Conservation (phyloP, 2,113 vertebrate species). For the Psittacula cyanocephala region DNA sequence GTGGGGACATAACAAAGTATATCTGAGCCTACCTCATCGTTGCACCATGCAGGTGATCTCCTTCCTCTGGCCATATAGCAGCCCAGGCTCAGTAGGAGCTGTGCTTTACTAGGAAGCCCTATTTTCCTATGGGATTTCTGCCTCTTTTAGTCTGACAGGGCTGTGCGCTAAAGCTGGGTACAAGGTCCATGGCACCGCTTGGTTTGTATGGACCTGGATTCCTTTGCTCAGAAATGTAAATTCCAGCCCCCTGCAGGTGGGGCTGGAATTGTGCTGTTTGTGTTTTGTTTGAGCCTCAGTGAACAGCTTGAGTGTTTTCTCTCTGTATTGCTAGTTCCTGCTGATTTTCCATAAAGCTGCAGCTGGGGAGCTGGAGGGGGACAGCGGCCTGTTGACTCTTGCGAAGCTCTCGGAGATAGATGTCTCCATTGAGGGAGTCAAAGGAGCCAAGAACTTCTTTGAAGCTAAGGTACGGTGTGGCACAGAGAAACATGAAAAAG, state of each 20-base stretch:
- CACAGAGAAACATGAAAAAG: not conserved
- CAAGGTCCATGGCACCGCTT: not conserved
- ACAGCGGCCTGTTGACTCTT: slow-evolving; percentile 90
- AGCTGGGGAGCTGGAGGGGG: slow-evolving; percentile 88
- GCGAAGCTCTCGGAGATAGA: slow-evolving; percentile 93
- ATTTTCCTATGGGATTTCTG: not conserved
- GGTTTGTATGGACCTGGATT: not conserved
- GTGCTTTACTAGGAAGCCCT: not conserved
- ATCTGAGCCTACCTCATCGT: not conserved
- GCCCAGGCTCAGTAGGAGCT: not conserved
- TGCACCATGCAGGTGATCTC: not conserved
- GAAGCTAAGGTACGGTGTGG: slow-evolving; percentile 88
- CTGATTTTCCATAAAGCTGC: slow-evolving; percentile 92
- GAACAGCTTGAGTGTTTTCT: not conserved
- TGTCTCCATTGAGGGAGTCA: slow-evolving; percentile 90
- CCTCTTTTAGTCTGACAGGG: not conserved
- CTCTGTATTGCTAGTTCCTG: slow-evolving; percentile 80
- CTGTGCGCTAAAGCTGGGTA: not conserved
- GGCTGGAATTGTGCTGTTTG: not conserved
- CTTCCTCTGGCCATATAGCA: not conserved
- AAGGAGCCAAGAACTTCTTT: slow-evolving; percentile 93
- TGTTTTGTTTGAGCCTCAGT: not conserved
- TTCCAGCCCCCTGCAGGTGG: not conserved
- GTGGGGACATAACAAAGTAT: not conserved
- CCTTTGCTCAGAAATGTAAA: not conserved